These are phyloP conservation scores for Scarus forsteni DNA, from an alignment of 2,797 vertebrate genomes.

Conservation along the genomic window DNA sequence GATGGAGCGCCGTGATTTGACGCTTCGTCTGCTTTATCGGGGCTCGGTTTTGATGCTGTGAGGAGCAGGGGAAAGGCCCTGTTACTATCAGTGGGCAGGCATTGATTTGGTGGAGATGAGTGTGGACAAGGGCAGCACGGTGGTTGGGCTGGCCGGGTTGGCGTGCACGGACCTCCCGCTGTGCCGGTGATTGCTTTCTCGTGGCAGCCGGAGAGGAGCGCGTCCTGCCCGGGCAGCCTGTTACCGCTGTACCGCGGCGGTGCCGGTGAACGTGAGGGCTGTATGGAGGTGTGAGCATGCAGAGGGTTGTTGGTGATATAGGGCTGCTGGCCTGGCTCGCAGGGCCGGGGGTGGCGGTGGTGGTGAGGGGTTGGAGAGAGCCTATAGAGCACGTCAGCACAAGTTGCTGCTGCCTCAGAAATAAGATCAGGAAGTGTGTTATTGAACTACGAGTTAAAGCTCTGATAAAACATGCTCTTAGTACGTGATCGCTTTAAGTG, in stretches of 20 bases:
- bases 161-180: constrained; percentile 55
- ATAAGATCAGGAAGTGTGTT: constrained; percentile 67
- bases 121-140: constrained; percentile 55
- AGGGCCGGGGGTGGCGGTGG: constrained; percentile 44
- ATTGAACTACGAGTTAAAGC: constrained; percentile 21
- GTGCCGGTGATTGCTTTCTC: constrained; percentile 32
- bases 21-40: constrained; percentile 1
- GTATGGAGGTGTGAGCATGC: constrained; percentile 1
- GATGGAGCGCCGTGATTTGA: constrained; percentile 35
- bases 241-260: neutral
- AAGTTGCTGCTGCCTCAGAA: constrained; percentile 49
- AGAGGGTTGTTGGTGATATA: constrained; percentile 19
- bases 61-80: constrained; percentile 54
- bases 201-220: constrained; percentile 25
- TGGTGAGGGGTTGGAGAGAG: constrained; percentile 8
- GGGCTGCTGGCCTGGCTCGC: constrained; percentile 61
- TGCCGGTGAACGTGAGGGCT: constrained; percentile 12
- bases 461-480: constrained; percentile 8
- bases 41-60: constrained; percentile 31
- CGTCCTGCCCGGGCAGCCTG: constrained; percentile 22
- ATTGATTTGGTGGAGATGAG: constrained; percentile 67
- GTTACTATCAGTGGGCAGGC: constrained; percentile 60
- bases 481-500: neutral
- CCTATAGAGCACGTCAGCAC: constrained; percentile 75
- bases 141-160: constrained; percentile 22